Base-by-base conservation (phyloP, 2,888 invertebrate species). In the Argyresthia albistria region DNA sequence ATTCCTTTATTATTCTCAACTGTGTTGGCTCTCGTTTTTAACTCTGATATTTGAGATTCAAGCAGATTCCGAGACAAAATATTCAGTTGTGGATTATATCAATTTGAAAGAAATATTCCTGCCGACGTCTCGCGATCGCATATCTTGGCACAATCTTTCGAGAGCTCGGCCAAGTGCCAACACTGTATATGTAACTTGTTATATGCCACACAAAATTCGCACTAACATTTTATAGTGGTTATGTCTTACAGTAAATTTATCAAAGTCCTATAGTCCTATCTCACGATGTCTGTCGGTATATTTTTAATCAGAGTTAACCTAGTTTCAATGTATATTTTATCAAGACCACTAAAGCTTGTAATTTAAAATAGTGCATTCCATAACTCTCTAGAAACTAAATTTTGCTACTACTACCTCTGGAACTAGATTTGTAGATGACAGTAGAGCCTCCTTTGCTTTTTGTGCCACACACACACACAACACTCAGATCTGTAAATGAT, bases 101-200 rank as follows among this genome's bases (percentile, higher is more conserved):
- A 25, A 25, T 25, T 4, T 25, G 58, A 57, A 12, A 49, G 54
- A 60, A 59, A 60, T 61, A 66, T 65, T 37, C 55, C 60, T 68
- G 69, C 69, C 71, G 69, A 64, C 70, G 67, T 66, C 25, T 61
- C 63, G 62, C 68, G 61, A 69, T 67, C 68, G 70, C 70, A 73
- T 70, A 69, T 74, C 73, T 80, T 81, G 80, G 82, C 81, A 80
- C 69, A 70, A 71, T 73, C 67, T 70, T 74, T 73, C 68, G 74
- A 74, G 75, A 80, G 76, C 72, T 74, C 84, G 86, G 84, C 77
- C 61, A 57, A 60, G 59, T 71, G 86, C 86, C 86, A 86, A 70
- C 63, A 15, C 25, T 48, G 12, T 37, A 15, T 37, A 15, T 25
- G 25, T 25, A 36, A 48, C 25, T 25, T 37, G 37, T 48, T 37